These are phyloP conservation scores for Trichopria drosophilae DNA, from an alignment of 2,888 invertebrate species.

Conservation along the genomic window DNA sequence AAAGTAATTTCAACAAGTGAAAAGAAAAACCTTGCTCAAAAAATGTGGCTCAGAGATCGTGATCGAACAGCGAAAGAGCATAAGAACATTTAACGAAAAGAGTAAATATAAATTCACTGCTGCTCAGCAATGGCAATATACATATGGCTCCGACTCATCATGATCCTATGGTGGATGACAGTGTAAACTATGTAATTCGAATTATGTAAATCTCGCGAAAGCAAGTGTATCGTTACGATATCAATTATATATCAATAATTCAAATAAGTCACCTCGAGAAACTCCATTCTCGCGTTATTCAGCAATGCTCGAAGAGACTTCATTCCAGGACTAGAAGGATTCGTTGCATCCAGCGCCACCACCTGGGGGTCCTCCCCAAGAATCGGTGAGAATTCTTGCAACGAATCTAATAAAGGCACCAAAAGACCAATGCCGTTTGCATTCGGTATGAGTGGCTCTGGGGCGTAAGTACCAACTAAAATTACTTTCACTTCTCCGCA, in stretches of 20 bases:
- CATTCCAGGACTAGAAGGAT: conserved; percentile 56
- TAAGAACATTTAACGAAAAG: conserved; percentile 23
- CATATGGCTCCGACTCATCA: conserved; percentile 21
- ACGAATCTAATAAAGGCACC: conserved; percentile 50
- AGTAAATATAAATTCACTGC: conserved; percentile 18
- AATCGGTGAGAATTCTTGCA: conserved; percentile 53
- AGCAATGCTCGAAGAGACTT: conserved; percentile 54
- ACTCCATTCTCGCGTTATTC: conserved; percentile 51
- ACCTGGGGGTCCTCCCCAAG: conserved; percentile 53
- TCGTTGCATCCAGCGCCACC: conserved; percentile 55
- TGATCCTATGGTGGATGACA: too few species aligned
- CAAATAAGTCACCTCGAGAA: conserved; percentile 51
- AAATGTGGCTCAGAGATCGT: too few species aligned
- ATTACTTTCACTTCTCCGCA: conserved; percentile 53
- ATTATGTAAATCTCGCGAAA: too few species aligned
- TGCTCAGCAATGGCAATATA: conserved; percentile 31
- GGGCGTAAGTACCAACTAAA: conserved; percentile 56
- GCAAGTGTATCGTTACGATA: conserved; percentile 23
- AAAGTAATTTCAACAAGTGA: too few species aligned
- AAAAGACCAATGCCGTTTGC: conserved; percentile 49
- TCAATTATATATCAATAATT: background rate
- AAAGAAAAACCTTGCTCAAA: too few species aligned
- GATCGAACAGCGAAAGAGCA: too few species aligned
- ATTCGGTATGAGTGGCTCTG: conserved; percentile 51
- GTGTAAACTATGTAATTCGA: too few species aligned